Base-by-base conservation (phyloP, 2,888 invertebrate genomes). In the Tiliacea citrago region DNA sequence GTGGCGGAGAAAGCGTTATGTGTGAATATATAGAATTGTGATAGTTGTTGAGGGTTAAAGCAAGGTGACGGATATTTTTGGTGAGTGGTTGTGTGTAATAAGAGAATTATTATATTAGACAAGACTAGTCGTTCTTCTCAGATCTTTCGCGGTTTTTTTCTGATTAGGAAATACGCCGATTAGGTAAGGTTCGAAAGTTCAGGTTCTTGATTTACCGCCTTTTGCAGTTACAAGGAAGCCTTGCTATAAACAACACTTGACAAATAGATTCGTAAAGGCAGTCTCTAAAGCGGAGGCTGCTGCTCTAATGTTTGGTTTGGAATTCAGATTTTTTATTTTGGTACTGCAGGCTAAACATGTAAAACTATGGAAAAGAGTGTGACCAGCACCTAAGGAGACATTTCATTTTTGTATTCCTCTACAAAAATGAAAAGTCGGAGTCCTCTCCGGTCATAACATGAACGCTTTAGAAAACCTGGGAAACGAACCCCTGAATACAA, bases 1-100 rank as follows among this genome's bases (percentile, higher is more conserved):
- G 63, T 62, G 42, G 62, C 66, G 39, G 81, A 68, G 75, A 66
- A 77, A 81, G 77, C 81, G 84, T 81, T 81, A 16, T 76, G 66
- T 61, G 69, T 63, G 66, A 60, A 68, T 73, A 73, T 39, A 73
- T 63, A 70, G 67, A 45, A 57, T 12, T 3, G 29, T 24, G 67
- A 61, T 62, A 53, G 70, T 53, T 45, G 51, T 13, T 16, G 42
- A 58, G 75, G 63, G 83, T 73, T 53, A 42, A 57, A 45, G 55
- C 13, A 42, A 49, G 60, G 51, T 51, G 53, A 45, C 10, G 21
- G 49, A 55, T 67, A 60, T 81, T 58, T 29, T 73, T 16, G 29
- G 53, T 29, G 63, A 63, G 24, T 29, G 47, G 49, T 45, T 18
- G 13, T 3, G 24, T 49, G 42, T 18, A 39, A 21, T 39, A 8